Evolutionary conservation across 2,113 vertebrate species (phyloP), one percentile per base, ranked within the genome.

Genomic region (Solea senegalensis): DNA sequence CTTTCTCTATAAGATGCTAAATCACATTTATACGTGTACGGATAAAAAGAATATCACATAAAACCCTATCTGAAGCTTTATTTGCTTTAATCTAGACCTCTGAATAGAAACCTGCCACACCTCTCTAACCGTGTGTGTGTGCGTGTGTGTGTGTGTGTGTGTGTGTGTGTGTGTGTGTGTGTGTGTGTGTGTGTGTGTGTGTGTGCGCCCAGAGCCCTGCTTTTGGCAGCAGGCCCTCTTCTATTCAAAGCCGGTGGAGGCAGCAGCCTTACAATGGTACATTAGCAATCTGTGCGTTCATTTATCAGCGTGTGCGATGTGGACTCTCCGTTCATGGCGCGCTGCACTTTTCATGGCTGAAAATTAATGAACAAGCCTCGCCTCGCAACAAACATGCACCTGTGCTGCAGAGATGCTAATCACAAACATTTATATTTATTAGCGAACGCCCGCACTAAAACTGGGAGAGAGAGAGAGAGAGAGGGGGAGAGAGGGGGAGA

Each of bases 401-500:
- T 98, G 97, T 97, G 97, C 95, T 94, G 95, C 96, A 95, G 94
- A 95, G 97, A 96, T 97, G 96, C 95, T 96, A 97, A 98, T 99
- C 97, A 95, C 95, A 97, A 97, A 96, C 96, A 99, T 99, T 99
- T 98, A 98, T 98, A 98, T 98, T 98, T 98, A 98, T 98, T 98
- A 99, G 96, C 91, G 83, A 95, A 94, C 94, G 95, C 95, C 94
- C 94, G 93, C 94, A 95, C 94, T 93, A 95, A 95, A 95, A 94
- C 93, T 94, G 93, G 1, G 21, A 21, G 21, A 21, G 21, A 21
- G 21, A 21, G 21, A 21, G 21, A 21, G 21, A 21, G 91, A 94
- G 92, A 94, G 92, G 49, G 68, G 58, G 66, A 58, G 40, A 72
- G 58, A 52, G 57, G 34, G 76, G 49, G 57, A 57, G 16, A 14